Percentiles rank a stretch among this genome's conserved stretches.
Evolutionary conservation across 1,140 invertebrate genomes (phyloP).

Genomic region (Zaprionus inermis): DNA sequence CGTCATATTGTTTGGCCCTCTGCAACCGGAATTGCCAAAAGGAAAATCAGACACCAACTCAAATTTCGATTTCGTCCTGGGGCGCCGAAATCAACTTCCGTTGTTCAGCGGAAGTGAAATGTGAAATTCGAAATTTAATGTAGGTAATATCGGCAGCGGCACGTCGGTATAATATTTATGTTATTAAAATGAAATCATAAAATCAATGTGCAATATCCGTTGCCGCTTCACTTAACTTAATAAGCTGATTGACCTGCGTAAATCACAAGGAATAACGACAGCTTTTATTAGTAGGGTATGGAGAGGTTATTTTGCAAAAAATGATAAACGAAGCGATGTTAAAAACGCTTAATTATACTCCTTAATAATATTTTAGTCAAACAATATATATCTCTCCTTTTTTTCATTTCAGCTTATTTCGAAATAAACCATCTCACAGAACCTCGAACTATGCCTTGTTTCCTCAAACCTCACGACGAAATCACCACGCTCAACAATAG

Average conservation of each 20-base stretch:
- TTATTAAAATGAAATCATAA: conserved; percentile 59
- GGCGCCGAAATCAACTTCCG: conserved; percentile 59
- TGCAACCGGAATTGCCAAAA: conserved; percentile 43
- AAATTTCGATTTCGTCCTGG: background rate
- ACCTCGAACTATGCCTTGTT: conserved; percentile 21
- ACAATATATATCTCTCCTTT: background rate
- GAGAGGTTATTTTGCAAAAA: background rate
- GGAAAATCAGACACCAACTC: conserved; percentile 31
- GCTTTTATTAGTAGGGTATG: background rate
- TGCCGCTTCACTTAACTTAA: conserved; percentile 58
- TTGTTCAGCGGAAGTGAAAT: conserved; percentile 71
- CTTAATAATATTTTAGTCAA: no score
- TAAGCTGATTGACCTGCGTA: conserved; percentile 30
- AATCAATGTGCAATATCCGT: conserved; percentile 67
- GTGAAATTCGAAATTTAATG: conserved; percentile 74
- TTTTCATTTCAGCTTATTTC: conserved; percentile 37
- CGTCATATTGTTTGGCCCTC: conserved; percentile 1
- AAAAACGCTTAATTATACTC: no score
- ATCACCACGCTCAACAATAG: background rate
- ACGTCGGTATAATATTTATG: conserved; percentile 57
- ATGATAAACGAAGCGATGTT: no score
- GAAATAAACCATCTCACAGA: conserved; percentile 1
- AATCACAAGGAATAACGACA: background rate
- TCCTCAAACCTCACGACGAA: background rate
- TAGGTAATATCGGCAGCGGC: conserved; percentile 39